Evolutionary conservation across 2,113 vertebrate species (phyloP).

Genomic region (Oryzias javanicus): DNA sequence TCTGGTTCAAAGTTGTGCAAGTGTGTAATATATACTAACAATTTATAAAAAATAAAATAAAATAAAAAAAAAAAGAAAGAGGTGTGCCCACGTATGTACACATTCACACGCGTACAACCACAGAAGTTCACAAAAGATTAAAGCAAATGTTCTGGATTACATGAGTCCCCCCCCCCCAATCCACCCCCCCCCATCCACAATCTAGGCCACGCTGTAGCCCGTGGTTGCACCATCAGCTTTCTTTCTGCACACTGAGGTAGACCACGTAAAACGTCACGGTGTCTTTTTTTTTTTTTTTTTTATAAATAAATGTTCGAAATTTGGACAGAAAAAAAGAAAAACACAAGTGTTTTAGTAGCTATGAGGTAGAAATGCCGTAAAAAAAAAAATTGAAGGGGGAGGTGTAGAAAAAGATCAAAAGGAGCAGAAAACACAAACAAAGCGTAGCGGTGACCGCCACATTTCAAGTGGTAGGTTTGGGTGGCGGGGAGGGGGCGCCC

Average conservation of each 20-base stretch:
- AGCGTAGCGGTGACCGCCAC: slow-evolving; percentile 51
- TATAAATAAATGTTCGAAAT: slow-evolving; percentile 83
- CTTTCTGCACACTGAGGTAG: slow-evolving; percentile 93
- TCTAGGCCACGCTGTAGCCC: slow-evolving; percentile 52
- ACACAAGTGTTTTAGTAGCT: slow-evolving; percentile 90
- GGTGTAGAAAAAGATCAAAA: slow-evolving; percentile 30
- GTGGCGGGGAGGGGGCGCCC: slow-evolving; percentile 72
- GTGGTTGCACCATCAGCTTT: slow-evolving; percentile 76
- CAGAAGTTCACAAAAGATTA: slow-evolving; percentile 78
- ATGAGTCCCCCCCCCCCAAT: slow-evolving; percentile 54
- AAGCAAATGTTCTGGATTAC: slow-evolving; percentile 77
- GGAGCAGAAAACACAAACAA: slow-evolving; percentile 38
- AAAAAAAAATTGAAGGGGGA: slow-evolving; percentile 56
- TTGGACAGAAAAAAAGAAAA: slow-evolving; percentile 90
- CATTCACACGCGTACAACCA: slow-evolving; percentile 75
- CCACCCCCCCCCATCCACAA: slow-evolving; percentile 20
- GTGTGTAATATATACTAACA: slow-evolving; percentile 77
- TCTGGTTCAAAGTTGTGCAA: slow-evolving; percentile 76
- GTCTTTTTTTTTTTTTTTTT: slow-evolving; percentile 44
- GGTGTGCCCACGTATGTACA: slow-evolving; percentile 75
- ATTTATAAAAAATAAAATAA: slow-evolving; percentile 75
- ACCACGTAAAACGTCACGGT: slow-evolving; percentile 89
- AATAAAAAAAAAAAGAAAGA: slow-evolving; percentile 16
- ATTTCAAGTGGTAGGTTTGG: slow-evolving; percentile 40
- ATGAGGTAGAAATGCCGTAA: slow-evolving; percentile 98